These are phyloP conservation scores for Drosophila suboccidentalis DNA, from an alignment of 2,888 invertebrate genomes.

Conservation along the genomic window DNA sequence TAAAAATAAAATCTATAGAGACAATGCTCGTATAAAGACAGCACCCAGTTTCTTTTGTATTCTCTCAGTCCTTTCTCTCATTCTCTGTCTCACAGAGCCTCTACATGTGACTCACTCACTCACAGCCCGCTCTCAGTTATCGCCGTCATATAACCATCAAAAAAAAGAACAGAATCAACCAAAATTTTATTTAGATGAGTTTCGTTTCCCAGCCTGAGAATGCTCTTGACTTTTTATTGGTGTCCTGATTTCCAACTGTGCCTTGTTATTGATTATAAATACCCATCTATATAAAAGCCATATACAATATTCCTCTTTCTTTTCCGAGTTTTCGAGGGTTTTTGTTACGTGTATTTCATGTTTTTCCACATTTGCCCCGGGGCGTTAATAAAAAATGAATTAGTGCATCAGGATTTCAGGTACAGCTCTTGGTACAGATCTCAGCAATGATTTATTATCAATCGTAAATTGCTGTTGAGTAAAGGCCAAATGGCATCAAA, in stretches of 20 bases:
- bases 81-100: slow-evolving; percentile 3
- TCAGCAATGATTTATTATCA: slow-evolving; percentile 71
- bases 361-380: slow-evolving; percentile 43
- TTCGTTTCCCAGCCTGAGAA: slow-evolving; percentile 45
- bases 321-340: slow-evolving; percentile 36
- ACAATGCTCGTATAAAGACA: slow-evolving; percentile 41
- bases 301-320: slow-evolving; percentile 11
- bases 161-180: slow-evolving; percentile 10
- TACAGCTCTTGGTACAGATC: slow-evolving; percentile 40
- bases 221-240: slow-evolving; percentile 58
- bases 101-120: slow-evolving; percentile 38
- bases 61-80: slow-evolving; percentile 15
- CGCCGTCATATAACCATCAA: slow-evolving; percentile 60
- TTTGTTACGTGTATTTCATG: slow-evolving; percentile 19
- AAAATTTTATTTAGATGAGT: slow-evolving; percentile 71
- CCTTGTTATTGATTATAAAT: slow-evolving; percentile 71
- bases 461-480: slow-evolving; percentile 72
- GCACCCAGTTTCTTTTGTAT: slow-evolving; percentile 37
- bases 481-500: slow-evolving; percentile 42
- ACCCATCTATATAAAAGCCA: slow-evolving; percentile 3
- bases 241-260: slow-evolving; percentile 80
- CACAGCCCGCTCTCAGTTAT: slow-evolving; percentile 27
- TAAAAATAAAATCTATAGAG: slow-evolving; percentile 10
- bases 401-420: slow-evolving; percentile 69
- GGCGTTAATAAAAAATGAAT: slow-evolving; percentile 78